Conservation (phyloP, 2,888 invertebrate species). For the Tetranychus piercei region DNA sequence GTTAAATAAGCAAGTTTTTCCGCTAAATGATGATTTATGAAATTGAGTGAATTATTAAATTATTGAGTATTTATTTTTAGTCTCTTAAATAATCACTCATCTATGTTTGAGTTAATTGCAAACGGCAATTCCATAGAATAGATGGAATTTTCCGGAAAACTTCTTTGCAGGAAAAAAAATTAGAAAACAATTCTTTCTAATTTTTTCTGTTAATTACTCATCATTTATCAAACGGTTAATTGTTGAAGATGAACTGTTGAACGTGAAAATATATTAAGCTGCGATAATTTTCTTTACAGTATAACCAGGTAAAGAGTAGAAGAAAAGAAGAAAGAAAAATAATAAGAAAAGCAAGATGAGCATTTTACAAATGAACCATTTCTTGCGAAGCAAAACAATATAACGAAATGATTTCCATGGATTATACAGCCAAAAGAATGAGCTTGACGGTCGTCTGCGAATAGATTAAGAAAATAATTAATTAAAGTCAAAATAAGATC, state of each 20-base stretch:
- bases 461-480: neutral
- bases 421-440: constrained; percentile 83
- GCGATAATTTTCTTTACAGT: constrained; percentile 65
- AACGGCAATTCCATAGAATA: too few species aligned
- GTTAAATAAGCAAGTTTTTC: too few species aligned
- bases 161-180: too few species aligned
- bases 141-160: too few species aligned
- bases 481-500: neutral
- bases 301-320: constrained; percentile 73
- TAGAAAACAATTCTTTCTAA: too few species aligned
- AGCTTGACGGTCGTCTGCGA: constrained; percentile 54
- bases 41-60: too few species aligned
- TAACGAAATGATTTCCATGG: constrained; percentile 75
- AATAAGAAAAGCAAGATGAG: constrained; percentile 45
- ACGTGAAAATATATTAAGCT: constrained; percentile 34
- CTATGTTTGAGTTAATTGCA: too few species aligned
- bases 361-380: constrained; percentile 63
- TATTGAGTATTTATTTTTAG: too few species aligned
- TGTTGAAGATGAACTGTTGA: neutral
- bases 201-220: neutral
- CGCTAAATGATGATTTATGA: too few species aligned
- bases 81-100: too few species aligned
- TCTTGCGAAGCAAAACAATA: constrained; percentile 82
- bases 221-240: neutral
- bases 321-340: constrained; percentile 51